A percentile compares a stretch with the other conserved stretches of the same genome.
These are phyloP conservation scores for Caenorhabditis sp. DNA, from an alignment of 2,888 invertebrate species.

Conservation along the genomic window DNA sequence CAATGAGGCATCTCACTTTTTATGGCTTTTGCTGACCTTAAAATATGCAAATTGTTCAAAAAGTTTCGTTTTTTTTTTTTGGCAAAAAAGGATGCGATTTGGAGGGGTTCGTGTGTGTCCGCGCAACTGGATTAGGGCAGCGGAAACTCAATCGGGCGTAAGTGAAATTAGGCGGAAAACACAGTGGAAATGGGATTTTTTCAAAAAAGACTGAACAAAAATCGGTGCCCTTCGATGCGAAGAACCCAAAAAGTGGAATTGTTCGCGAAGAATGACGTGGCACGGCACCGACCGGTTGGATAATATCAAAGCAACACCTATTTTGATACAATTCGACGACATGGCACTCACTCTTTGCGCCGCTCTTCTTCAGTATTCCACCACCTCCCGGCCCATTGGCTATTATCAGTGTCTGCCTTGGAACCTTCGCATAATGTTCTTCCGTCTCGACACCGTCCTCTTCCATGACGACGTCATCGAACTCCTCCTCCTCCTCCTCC, in stretches of 20 bases:
- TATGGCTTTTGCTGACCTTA: no score
- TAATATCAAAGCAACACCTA: neutral
- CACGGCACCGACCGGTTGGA: no score
- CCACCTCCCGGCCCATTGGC: slow-evolving; percentile 15
- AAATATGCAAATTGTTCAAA: no score
- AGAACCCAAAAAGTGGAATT: no score
- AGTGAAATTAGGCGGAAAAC: slow-evolving; percentile 18
- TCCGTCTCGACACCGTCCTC: slow-evolving; percentile 29
- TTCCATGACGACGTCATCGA: slow-evolving; percentile 51
- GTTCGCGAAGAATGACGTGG: no score
- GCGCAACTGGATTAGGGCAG: no score
- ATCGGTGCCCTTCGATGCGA: no score
- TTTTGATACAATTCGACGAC: neutral
- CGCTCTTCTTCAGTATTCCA: slow-evolving; percentile 51
- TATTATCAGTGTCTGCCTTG: slow-evolving; percentile 15
- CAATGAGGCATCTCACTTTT: no score
- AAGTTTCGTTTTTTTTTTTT: neutral
- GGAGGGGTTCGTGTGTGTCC: neutral
- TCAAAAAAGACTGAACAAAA: no score
- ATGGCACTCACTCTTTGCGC: slow-evolving; percentile 19
- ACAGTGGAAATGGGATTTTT: no score
- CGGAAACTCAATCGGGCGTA: slow-evolving; percentile 26
- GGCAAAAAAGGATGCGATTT: neutral
- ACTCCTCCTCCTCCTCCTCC: slow-evolving; percentile 43
- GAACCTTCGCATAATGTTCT: slow-evolving; percentile 13